phyloP scores from a whole-genome alignment of 2,797 vertebrate species.

The Xenentodon cancila region DNA sequence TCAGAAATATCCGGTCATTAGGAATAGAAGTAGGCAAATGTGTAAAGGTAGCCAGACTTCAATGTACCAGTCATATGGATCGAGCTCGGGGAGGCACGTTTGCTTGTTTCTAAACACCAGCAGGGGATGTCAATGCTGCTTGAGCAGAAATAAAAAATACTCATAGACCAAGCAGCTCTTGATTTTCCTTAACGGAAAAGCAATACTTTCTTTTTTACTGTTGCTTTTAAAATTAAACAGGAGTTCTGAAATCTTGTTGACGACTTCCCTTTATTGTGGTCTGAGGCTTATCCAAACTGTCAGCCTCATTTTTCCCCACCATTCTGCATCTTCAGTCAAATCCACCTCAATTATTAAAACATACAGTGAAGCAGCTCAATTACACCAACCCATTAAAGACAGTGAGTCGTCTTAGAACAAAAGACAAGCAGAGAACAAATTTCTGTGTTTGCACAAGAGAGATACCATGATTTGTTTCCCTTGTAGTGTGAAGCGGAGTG shows the following conservation, averaged over 20 bases:
- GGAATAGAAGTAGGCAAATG: slow-evolving; percentile 54
- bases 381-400: slow-evolving; percentile 58
- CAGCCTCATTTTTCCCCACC: slow-evolving; percentile 8
- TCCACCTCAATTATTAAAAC: slow-evolving; percentile 57
- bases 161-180: slow-evolving; percentile 17
- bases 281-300: neutral
- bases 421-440: slow-evolving; percentile 65
- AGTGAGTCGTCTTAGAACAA: slow-evolving; percentile 44
- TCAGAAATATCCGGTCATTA: slow-evolving; percentile 71
- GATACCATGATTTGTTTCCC: slow-evolving; percentile 60
- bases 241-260: neutral
- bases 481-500: slow-evolving; percentile 61
- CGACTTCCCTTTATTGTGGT: slow-evolving; percentile 5
- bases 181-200: slow-evolving; percentile 4
- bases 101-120: slow-evolving; percentile 24
- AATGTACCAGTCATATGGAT: slow-evolving; percentile 2
- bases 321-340: slow-evolving; percentile 40
- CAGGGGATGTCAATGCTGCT: slow-evolving; percentile 14
- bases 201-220: neutral
- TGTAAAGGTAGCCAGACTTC: slow-evolving; percentile 49
- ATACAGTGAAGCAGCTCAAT: slow-evolving; percentile 52
- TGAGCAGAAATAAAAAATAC: slow-evolving; percentile 12
- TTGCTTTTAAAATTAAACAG: slow-evolving; percentile 4
- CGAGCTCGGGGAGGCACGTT: slow-evolving; percentile 1
- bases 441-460: slow-evolving; percentile 59